phyloP scores from a whole-genome alignment of 2,888 invertebrate species.

The Therioaphis trifolii region DNA sequence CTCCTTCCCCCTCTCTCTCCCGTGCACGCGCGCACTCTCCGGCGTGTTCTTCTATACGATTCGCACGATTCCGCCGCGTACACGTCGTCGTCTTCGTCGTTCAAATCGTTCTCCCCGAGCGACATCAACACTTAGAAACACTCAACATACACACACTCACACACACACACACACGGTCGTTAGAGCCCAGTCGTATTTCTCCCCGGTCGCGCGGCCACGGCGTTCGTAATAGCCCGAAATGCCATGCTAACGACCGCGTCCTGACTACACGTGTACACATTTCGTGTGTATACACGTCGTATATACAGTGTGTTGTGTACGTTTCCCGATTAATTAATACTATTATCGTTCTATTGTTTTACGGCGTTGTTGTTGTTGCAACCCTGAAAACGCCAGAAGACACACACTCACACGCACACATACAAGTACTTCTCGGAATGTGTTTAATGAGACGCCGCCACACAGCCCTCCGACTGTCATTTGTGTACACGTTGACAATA shows the following conservation, averaged over 20 bases:
- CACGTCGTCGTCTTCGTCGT: background rate
- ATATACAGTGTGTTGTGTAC: background rate
- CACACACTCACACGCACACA: too few relatives aligned
- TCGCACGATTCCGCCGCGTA: background rate
- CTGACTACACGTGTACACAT: background rate
- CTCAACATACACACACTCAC: too few relatives aligned
- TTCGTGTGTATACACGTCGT: too few relatives aligned
- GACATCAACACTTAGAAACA: too few relatives aligned
- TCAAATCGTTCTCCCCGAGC: background rate
- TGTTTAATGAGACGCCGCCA: background rate
- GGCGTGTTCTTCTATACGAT: background rate
- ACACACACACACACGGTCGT: conserved; percentile 4
- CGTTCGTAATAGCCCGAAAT: background rate
- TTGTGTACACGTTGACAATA: conserved; percentile 29
- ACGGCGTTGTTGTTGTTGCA: background rate
- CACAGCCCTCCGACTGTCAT: conserved; percentile 31
- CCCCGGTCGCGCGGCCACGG: background rate
- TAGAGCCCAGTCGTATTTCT: conserved; percentile 29
- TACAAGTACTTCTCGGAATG: conserved; percentile 30
- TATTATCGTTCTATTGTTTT: conserved; percentile 4
- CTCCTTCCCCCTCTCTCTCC: background rate
- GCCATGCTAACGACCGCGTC: conserved; percentile 27
- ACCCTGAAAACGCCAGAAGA: background rate
- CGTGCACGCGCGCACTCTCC: background rate
- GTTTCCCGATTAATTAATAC: conserved; percentile 34